Evolutionary conservation across 2,888 invertebrate genomes (phyloP).

Genomic region (Scaeva pyrastri): DNA sequence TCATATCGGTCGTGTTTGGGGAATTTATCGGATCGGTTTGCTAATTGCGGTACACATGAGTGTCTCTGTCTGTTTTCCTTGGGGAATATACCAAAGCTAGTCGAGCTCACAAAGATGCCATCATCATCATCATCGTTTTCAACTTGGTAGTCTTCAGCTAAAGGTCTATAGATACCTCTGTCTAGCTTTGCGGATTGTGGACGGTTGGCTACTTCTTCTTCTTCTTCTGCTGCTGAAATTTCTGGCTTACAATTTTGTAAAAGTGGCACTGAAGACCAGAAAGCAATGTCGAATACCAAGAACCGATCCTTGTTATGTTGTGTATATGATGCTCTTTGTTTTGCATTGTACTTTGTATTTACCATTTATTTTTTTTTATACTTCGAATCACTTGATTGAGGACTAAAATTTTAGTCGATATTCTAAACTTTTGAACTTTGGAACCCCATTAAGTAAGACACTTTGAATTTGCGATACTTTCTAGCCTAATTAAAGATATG

Average conservation of each 20-base stretch:
- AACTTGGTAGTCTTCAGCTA: slow-evolving; percentile 5
- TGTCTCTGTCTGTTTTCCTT: slow-evolving; percentile 37
- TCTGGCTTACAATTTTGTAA: slow-evolving; percentile 33
- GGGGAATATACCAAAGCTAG: slow-evolving; percentile 23
- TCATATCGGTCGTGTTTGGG: slow-evolving; percentile 38
- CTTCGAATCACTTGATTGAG: neutral
- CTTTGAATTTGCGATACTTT: too few relatives aligned
- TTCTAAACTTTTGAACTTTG: too few relatives aligned
- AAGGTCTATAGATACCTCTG: neutral
- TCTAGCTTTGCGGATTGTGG: slow-evolving; percentile 16
- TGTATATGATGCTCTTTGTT: neutral
- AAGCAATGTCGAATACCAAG: slow-evolving; percentile 22
- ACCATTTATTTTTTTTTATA: neutral
- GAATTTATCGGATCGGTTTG: slow-evolving; percentile 64
- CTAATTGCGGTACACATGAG: slow-evolving; percentile 69
- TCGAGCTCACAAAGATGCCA: slow-evolving; percentile 3
- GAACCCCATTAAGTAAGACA: too few relatives aligned
- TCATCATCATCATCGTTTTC: slow-evolving; percentile 18
- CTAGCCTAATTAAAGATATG: too few relatives aligned
- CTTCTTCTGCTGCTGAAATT: slow-evolving; percentile 59
- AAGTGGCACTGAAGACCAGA: slow-evolving; percentile 18
- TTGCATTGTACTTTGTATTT: slow-evolving; percentile 31
- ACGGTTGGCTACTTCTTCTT: slow-evolving; percentile 39
- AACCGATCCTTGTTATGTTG: slow-evolving; percentile 26
- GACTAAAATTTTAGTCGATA: too few relatives aligned